Percentiles rank a stretch among this genome's conserved stretches.
These are phyloP conservation scores for Columba livia DNA, from an alignment of 2,113 vertebrate genomes.

Conservation along the genomic window DNA sequence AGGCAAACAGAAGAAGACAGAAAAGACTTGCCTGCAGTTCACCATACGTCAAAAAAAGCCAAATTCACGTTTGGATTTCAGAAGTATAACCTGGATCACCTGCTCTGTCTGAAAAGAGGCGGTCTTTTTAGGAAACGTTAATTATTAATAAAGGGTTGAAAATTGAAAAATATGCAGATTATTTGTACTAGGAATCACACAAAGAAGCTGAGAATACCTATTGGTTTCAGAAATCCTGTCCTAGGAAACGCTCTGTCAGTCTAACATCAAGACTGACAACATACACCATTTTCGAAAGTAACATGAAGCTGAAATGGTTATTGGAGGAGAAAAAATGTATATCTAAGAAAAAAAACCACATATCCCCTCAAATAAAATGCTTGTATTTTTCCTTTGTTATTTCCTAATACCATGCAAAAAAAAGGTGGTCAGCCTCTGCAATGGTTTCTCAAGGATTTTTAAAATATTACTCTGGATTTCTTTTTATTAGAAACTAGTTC, in stretches of 20 bases:
- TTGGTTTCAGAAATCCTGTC: not conserved
- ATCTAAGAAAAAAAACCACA: not conserved
- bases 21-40: not conserved
- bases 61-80: not conserved
- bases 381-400: not conserved
- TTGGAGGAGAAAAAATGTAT: not conserved
- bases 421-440: not conserved
- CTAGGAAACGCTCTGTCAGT: not conserved
- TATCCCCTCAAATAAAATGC: not conserved
- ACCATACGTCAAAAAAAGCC: not conserved
- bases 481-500: not conserved
- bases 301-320: not conserved
- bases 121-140: not conserved
- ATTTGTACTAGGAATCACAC: not conserved
- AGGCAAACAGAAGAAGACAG: not conserved
- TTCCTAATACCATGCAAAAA: not conserved
- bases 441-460: not conserved
- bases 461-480: not conserved
- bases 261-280: not conserved
- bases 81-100: not conserved
- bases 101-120: not conserved
- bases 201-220: not conserved
- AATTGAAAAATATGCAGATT: not conserved
- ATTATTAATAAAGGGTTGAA: not conserved
- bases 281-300: not conserved